Base-by-base conservation (phyloP, 1,140 invertebrate genomes). In the Danaus plexippus region DNA sequence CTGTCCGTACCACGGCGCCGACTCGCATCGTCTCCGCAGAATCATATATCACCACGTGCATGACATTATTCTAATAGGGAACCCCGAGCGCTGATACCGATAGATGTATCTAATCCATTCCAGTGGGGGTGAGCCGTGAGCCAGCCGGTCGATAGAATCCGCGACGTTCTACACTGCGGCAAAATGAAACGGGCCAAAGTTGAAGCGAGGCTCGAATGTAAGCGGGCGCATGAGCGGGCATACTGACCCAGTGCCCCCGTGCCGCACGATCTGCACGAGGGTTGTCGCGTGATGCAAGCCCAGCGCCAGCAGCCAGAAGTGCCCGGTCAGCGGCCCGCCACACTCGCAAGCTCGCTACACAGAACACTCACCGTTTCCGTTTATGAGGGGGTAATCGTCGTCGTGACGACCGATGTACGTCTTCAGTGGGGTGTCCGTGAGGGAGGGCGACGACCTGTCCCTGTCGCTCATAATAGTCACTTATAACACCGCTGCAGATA, bases 361-460 rank as follows among this genome's bases (percentile, higher is more conserved):
- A 32, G 22, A 32, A 32, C 70, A 92, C 92, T 92, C 82, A 93
- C 92, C 92, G 89, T 90, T 90, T 83, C 89, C 89, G 86, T 89
- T 89, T 88, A 93, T 92, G 67, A 92, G 88, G 83, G 92, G 92
- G 89, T 92, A 93, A 87, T 92, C 91, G 82, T 90, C 89, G 90
- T 92, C 91, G 84, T 92, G 91, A 73, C 92, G 90, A 87, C 92
- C 92, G 85, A 92, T 92, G 86, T 92, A 90, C 66, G 90, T 90
- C 89, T 93, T 93, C 88, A 93, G 91, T 88, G 91, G 92, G 88
- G 91, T 92, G 90, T 93, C 91, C 88, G 92, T 90, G 83, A 92
- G 90, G 89, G 90, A 92, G 85, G 92, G 91, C 88, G 92, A 92
- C 82, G 91, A 92, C 88, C 91, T 90, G 89, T 92, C 91, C 90